Conservation (phyloP, 2,113 vertebrate species). For the Bos indicus region DNA sequence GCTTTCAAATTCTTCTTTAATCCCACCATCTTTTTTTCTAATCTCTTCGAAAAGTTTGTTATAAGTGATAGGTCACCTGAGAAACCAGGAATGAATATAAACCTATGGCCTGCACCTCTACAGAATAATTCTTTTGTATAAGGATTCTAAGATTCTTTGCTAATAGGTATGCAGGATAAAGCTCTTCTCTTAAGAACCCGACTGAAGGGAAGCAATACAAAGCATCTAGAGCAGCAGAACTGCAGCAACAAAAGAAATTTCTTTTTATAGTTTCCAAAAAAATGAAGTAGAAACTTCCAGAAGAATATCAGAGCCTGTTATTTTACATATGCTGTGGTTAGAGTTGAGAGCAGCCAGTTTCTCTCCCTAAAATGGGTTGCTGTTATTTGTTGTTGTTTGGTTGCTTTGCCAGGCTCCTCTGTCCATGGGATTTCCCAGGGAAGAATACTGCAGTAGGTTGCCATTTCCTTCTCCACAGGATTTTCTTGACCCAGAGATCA, state of each 20-base stretch:
- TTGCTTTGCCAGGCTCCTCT: background rate
- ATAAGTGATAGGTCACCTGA: background rate
- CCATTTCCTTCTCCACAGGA: background rate
- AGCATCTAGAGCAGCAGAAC: background rate
- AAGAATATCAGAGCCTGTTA: slow-evolving; percentile 5
- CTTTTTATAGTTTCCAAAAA: slow-evolving; percentile 42
- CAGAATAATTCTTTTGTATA: slow-evolving; percentile 11
- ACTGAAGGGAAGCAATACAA: background rate
- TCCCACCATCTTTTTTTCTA: background rate
- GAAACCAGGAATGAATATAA: background rate
- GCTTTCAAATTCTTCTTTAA: slow-evolving; percentile 8
- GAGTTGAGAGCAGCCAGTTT: slow-evolving; percentile 36
- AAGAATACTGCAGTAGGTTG: background rate
- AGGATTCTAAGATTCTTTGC: background rate
- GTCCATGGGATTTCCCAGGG: background rate
- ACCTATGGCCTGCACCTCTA: background rate
- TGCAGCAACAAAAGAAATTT: background rate
- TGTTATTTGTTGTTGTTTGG: background rate
- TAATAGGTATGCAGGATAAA: background rate
- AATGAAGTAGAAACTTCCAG: slow-evolving; percentile 17
- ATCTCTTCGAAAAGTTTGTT: slow-evolving; percentile 15
- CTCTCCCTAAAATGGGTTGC: background rate
- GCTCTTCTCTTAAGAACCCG: slow-evolving; percentile 16
- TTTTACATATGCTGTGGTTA: slow-evolving; percentile 45
- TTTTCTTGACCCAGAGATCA: background rate